These are phyloP conservation scores for Kryptolebias ocellatus DNA, from an alignment of 2,797 vertebrate species.

Conservation along the genomic window DNA sequence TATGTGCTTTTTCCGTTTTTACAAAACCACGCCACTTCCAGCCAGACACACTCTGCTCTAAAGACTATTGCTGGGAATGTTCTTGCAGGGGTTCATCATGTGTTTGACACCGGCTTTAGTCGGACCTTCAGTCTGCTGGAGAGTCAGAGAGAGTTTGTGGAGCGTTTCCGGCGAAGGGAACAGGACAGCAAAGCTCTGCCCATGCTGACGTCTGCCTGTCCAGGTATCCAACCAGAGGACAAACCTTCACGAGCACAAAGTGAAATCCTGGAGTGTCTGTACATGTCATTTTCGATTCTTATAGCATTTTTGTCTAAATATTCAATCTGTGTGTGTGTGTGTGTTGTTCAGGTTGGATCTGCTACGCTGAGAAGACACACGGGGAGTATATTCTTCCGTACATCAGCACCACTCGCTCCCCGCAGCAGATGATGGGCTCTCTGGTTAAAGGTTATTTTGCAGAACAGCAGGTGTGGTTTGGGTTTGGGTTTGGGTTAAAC, in stretches of 20 bases:
- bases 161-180: slow-evolving; percentile 82
- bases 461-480: slow-evolving; percentile 82
- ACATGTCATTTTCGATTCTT: no score
- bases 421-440: slow-evolving; percentile 96
- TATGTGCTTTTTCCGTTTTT: slow-evolving; percentile 19
- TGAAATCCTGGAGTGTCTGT: not conserved
- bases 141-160: slow-evolving; percentile 91
- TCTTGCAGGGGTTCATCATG: slow-evolving; percentile 87
- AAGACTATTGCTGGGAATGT: slow-evolving; percentile 3
- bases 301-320: not conserved
- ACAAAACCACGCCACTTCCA: not conserved
- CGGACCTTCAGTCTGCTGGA: slow-evolving; percentile 95
- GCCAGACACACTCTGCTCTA: not conserved
- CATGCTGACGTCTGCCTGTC: slow-evolving; percentile 93
- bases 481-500: not conserved
- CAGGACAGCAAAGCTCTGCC: slow-evolving; percentile 85
- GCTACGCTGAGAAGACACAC: slow-evolving; percentile 97
- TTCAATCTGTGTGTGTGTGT: not conserved
- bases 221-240: slow-evolving; percentile 80
- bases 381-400: slow-evolving; percentile 91
- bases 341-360: slow-evolving; percentile 91
- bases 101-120: slow-evolving; percentile 93
- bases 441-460: slow-evolving; percentile 91
- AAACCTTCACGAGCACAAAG: not conserved
- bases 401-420: slow-evolving; percentile 92